These are phyloP conservation scores for Sebastes goodei DNA, from an alignment of 2,797 vertebrate species.

Conservation along the genomic window DNA sequence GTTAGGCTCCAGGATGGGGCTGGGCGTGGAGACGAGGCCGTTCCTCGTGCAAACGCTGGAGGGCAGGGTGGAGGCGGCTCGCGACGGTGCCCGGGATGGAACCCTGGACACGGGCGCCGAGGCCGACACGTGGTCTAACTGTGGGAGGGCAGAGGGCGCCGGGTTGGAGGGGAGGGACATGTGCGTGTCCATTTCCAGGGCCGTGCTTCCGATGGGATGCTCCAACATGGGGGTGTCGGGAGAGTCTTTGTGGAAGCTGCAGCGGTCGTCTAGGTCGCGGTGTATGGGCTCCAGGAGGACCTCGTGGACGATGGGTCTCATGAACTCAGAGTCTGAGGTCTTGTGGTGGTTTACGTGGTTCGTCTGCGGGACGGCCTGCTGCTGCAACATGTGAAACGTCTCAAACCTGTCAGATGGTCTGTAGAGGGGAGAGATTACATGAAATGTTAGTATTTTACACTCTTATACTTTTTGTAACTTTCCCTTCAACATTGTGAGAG, in stretches of 20 bases:
- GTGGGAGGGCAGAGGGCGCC: background rate
- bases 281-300: conserved; percentile 78
- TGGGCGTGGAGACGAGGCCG: conserved; percentile 80
- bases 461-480: background rate
- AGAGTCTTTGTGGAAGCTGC: conserved; percentile 79
- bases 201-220: background rate
- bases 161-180: conserved; percentile 70
- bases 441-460: background rate
- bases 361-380: conserved; percentile 85
- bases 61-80: conserved; percentile 68
- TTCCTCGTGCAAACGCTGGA: conserved; percentile 84
- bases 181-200: conserved; percentile 80
- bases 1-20: conserved; percentile 88
- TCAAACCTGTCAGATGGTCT: conserved; percentile 73
- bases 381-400: conserved; percentile 72
- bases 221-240: conserved; percentile 45
- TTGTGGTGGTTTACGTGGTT: conserved; percentile 86
- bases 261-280: conserved; percentile 67
- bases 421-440: conserved; percentile 8
- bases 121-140: conserved; percentile 36
- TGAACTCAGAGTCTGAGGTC: conserved; percentile 55
- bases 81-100: conserved; percentile 67
- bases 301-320: conserved; percentile 72
- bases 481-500: background rate
- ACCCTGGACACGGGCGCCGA: conserved; percentile 72